Percentiles rank a stretch among this genome's conserved stretches.
Conservation (phyloP, 1,140 invertebrate species). For the Dendrolimus punctatus region DNA sequence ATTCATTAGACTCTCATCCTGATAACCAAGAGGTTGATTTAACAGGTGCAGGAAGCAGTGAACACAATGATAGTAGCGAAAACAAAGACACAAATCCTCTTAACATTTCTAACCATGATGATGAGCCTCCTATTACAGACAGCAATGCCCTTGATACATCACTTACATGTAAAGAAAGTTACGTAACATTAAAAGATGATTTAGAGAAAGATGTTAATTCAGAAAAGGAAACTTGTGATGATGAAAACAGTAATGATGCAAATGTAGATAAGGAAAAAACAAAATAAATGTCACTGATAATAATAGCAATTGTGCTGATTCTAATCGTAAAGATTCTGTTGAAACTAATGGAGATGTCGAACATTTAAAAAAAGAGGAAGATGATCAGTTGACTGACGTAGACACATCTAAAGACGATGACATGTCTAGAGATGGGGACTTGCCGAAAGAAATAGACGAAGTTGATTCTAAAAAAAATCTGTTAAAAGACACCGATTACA, state of each 20-base stretch:
- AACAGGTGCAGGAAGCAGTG: slow-evolving; percentile 42
- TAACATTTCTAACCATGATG: slow-evolving; percentile 1
- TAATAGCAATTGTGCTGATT: slow-evolving; percentile 8
- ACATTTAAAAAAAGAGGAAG: not conserved
- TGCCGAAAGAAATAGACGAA: slow-evolving; percentile 12
- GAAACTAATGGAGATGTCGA: not conserved
- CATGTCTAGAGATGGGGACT: not conserved
- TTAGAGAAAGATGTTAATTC: not conserved
- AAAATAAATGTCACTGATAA: slow-evolving; percentile 10
- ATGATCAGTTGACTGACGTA: too few relatives aligned
- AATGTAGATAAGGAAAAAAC: slow-evolving; percentile 7
- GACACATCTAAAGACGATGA: too few relatives aligned
- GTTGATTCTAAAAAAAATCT: slow-evolving; percentile 15
- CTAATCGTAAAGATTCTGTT: slow-evolving; percentile 2
- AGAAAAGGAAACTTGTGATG: not conserved
- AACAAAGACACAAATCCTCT: slow-evolving; percentile 23
- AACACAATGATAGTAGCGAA: slow-evolving; percentile 50
- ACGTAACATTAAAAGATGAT: too few relatives aligned
- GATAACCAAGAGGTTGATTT: slow-evolving; percentile 51
- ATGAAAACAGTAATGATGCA: slow-evolving; percentile 9
- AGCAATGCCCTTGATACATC: not conserved
- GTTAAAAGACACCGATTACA: slow-evolving; percentile 16
- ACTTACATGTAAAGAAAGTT: not conserved
- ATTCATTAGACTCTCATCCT: slow-evolving; percentile 54
- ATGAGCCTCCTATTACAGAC: not conserved